phyloP scores from a whole-genome alignment of 2,888 invertebrate genomes.

The Cosmorhoe ocellata region DNA sequence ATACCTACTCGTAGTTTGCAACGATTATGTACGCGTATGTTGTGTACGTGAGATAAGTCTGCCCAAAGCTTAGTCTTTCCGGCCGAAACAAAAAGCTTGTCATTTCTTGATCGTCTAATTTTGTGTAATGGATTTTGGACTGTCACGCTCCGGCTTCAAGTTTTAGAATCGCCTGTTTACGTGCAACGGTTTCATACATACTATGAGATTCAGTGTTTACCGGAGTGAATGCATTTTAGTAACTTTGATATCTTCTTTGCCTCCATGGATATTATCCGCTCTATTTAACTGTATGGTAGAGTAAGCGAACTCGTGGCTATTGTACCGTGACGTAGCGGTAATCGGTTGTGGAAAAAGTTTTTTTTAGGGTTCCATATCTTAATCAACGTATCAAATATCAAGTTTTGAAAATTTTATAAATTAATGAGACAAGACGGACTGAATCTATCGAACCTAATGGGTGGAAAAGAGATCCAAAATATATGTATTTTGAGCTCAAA shows the following conservation, averaged over 20 bases:
- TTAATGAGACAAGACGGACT: too few relatives aligned
- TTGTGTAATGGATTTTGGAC: neutral
- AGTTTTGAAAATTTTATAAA: too few relatives aligned
- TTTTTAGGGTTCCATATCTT: neutral
- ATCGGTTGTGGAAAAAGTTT: slow-evolving; percentile 29
- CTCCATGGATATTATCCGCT: slow-evolving; percentile 58
- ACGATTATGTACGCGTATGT: too few relatives aligned
- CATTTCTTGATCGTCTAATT: neutral
- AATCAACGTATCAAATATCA: too few relatives aligned
- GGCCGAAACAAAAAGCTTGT: neutral
- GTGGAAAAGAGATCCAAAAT: too few relatives aligned
- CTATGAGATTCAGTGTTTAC: neutral
- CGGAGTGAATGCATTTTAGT: slow-evolving; percentile 6
- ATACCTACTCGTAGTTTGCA: too few relatives aligned
- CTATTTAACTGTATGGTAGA: slow-evolving; percentile 53
- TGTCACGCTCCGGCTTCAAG: neutral
- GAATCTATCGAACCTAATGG: too few relatives aligned
- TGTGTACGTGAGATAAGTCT: too few relatives aligned
- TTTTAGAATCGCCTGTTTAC: neutral
- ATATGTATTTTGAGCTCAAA: too few relatives aligned
- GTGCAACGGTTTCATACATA: neutral
- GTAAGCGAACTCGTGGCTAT: slow-evolving; percentile 25
- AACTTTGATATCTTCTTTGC: slow-evolving; percentile 9
- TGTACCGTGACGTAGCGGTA: slow-evolving; percentile 39
- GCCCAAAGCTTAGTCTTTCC: too few relatives aligned